Evolutionary conservation across 2,797 vertebrate genomes (phyloP).

Genomic region (Poecilia wingei): DNA sequence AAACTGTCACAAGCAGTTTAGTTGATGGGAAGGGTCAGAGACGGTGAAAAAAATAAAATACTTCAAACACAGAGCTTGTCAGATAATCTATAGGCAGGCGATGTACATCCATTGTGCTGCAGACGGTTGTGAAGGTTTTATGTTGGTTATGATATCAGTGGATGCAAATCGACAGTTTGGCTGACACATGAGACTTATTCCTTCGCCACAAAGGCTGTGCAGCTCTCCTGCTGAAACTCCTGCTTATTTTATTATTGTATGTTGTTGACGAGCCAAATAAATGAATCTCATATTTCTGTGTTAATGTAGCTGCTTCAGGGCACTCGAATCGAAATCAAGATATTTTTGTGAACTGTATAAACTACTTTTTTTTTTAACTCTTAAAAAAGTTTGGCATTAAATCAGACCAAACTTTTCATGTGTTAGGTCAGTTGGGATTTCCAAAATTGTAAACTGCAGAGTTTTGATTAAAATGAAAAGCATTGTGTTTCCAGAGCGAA

Average conservation of each 20-base stretch:
- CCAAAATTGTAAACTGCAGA: background rate
- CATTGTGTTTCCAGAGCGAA: too few species aligned
- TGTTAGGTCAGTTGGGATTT: background rate
- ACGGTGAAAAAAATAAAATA: background rate
- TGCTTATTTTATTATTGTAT: background rate
- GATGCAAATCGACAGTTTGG: background rate
- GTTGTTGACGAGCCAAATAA: background rate
- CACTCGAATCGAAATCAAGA: background rate
- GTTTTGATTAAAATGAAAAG: too few species aligned
- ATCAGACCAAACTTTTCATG: background rate
- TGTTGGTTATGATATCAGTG: background rate
- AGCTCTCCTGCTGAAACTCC: background rate
- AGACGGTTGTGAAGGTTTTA: background rate
- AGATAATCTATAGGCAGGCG: background rate
- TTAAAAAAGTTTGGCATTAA: background rate
- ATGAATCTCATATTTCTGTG: background rate
- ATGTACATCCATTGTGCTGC: background rate
- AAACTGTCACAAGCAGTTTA: background rate
- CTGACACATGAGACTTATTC: background rate
- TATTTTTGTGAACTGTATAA: background rate
- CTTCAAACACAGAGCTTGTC: background rate
- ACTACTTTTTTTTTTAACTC: background rate
- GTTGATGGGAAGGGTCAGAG: constrained; percentile 8
- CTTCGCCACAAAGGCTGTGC: background rate
- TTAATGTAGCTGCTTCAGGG: background rate